A percentile compares a stretch with the other conserved stretches of the same genome.
Evolutionary conservation across 1,140 invertebrate genomes (phyloP).

Genomic region (Maniola jurtina): DNA sequence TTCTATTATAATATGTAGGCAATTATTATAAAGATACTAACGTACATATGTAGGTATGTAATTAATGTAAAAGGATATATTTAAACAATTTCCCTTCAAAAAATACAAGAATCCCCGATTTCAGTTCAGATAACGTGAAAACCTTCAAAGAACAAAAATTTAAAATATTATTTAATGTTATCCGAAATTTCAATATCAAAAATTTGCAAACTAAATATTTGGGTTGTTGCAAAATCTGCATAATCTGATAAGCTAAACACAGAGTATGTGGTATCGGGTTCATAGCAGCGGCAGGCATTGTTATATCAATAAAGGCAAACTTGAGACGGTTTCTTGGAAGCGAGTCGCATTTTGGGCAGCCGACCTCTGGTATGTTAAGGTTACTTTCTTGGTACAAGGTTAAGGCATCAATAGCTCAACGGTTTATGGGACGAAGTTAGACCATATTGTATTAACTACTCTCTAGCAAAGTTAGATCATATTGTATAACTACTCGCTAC

Average conservation of each 20-base stretch:
- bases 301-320: conserved; percentile 12
- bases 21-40: no score
- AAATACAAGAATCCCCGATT: no score
- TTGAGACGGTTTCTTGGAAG: conserved; percentile 16
- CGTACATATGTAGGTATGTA: no score
- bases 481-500: no score
- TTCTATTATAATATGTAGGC: no score
- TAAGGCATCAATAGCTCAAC: background rate
- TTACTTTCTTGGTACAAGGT: conserved; percentile 3
- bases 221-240: background rate
- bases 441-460: no score
- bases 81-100: no score
- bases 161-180: background rate
- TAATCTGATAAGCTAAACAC: conserved; percentile 18
- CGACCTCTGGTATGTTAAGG: conserved; percentile 16
- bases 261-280: conserved; percentile 16
- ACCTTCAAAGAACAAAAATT: background rate
- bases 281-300: conserved; percentile 10
- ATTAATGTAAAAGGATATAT: no score
- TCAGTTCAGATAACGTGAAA: no score
- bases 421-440: no score
- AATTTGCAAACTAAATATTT: conserved; percentile 8
- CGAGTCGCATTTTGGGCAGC: conserved; percentile 12
- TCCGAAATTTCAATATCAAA: background rate
- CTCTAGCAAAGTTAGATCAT: no score